These are phyloP conservation scores for Rhagologus leucostigma DNA, from an alignment of 2,113 vertebrate genomes.

Conservation along the genomic window DNA sequence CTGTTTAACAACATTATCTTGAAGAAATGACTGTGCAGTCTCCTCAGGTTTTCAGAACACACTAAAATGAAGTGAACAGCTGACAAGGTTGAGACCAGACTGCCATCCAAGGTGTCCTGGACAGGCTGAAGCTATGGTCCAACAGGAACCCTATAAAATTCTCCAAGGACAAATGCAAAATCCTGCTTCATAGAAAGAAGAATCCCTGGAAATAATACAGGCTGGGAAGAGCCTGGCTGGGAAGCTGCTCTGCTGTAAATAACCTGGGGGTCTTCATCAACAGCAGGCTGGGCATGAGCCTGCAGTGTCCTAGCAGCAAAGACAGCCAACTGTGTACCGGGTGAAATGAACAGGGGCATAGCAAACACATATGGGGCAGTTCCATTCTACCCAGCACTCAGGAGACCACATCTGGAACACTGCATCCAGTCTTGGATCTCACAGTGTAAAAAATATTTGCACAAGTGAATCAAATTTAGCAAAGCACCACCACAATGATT, in stretches of 20 bases:
- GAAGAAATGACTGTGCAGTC: neutral
- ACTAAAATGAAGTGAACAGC: neutral
- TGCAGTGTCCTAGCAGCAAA: neutral
- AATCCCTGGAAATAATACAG: neutral
- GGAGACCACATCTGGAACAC: neutral
- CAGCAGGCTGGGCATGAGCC: neutral
- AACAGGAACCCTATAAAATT: neutral
- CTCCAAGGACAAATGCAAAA: neutral
- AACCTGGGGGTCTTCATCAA: neutral
- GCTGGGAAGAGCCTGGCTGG: neutral
- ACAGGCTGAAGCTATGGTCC: neutral
- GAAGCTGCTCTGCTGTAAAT: neutral
- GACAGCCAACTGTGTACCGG: rapidly evolving
- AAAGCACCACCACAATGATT: neutral
- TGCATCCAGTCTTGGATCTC: neutral
- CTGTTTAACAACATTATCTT: neutral
- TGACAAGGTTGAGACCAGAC: rapidly evolving
- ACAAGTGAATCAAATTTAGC: neutral
- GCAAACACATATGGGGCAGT: neutral
- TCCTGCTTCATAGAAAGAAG: neutral
- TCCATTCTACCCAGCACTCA: neutral
- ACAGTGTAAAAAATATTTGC: neutral
- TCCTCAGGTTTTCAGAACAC: neutral
- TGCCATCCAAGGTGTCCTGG: neutral
- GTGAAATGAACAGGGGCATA: neutral